phyloP scores from a whole-genome alignment of 1,140 invertebrate species.

The Pseudomyrmex dendroicus region DNA sequence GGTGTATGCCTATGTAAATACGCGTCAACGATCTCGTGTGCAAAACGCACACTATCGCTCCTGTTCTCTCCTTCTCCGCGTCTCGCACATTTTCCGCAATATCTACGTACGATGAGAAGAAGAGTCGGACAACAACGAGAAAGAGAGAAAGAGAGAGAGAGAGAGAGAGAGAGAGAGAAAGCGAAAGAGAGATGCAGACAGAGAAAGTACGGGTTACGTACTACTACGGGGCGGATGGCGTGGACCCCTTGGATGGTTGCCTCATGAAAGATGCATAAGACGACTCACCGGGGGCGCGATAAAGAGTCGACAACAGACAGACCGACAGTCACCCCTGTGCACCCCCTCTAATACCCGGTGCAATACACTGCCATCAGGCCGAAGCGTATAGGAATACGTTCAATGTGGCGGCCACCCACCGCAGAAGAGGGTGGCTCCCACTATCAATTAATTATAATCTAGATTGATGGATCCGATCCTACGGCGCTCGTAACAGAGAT shows the following conservation, averaged over 20 bases:
- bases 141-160: conserved; percentile 62
- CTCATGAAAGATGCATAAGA: conserved; percentile 86
- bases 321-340: conserved; percentile 84
- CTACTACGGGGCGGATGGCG: conserved; percentile 75
- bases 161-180: conserved; percentile 50
- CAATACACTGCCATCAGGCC: conserved; percentile 79
- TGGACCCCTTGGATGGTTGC: conserved; percentile 84
- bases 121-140: conserved; percentile 12
- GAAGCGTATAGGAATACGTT: conserved; percentile 64
- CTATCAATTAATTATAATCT: conserved; percentile 86
- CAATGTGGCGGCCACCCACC: conserved; percentile 79
- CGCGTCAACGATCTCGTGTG: conserved; percentile 49
- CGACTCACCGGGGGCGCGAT: conserved; percentile 86
- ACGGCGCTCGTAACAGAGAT: conserved; percentile 80
- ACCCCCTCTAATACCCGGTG: conserved; percentile 83
- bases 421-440: conserved; percentile 77
- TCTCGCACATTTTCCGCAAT: conserved; percentile 48
- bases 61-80: no score
- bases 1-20: conserved; percentile 53
- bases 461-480: conserved; percentile 85
- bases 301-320: conserved; percentile 86
- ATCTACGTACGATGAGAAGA: conserved; percentile 51
- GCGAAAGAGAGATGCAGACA: conserved; percentile 60
- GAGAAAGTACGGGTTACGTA: conserved; percentile 64
- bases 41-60: conserved; percentile 45